phyloP scores from a whole-genome alignment of 2,888 invertebrate species.

The Abscondita cerata region DNA sequence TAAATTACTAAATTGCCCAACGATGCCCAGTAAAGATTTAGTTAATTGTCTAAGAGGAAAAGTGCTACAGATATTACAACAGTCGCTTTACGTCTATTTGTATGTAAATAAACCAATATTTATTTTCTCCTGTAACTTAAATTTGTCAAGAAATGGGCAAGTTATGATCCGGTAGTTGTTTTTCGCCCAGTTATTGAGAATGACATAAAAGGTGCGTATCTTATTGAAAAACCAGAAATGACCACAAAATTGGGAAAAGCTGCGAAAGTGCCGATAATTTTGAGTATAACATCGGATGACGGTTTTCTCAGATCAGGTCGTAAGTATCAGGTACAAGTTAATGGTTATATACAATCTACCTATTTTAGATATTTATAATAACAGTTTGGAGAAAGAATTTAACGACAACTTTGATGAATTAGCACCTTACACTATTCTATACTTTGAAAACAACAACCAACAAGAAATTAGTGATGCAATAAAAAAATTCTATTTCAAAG shows the following conservation, averaged over 20 bases:
- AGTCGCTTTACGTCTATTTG: no score
- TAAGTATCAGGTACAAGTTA: conserved; percentile 45
- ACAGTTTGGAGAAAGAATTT: background rate
- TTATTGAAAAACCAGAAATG: conserved; percentile 67
- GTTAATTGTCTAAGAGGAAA: background rate
- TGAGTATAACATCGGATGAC: conserved; percentile 76
- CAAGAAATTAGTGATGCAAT: background rate
- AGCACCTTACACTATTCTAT: background rate
- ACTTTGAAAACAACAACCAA: background rate
- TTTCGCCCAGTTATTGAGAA: conserved; percentile 81
- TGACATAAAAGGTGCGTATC: conserved; percentile 70
- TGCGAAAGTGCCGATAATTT: conserved; percentile 71
- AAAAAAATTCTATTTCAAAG: background rate
- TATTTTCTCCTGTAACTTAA: background rate
- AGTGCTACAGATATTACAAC: background rate
- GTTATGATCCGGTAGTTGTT: conserved; percentile 76
- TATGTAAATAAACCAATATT: no score
- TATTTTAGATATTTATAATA: background rate
- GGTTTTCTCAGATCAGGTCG: conserved; percentile 71
- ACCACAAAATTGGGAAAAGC: conserved; percentile 61
- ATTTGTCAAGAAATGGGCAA: conserved; percentile 70
- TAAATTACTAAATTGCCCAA: background rate
- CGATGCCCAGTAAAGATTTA: background rate
- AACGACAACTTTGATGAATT: background rate
- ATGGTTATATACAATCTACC: background rate